A percentile compares a stretch with the other conserved stretches of the same genome.
Conservation (phyloP, 2,888 invertebrate species). For the Rhamphomyia laevipes region DNA sequence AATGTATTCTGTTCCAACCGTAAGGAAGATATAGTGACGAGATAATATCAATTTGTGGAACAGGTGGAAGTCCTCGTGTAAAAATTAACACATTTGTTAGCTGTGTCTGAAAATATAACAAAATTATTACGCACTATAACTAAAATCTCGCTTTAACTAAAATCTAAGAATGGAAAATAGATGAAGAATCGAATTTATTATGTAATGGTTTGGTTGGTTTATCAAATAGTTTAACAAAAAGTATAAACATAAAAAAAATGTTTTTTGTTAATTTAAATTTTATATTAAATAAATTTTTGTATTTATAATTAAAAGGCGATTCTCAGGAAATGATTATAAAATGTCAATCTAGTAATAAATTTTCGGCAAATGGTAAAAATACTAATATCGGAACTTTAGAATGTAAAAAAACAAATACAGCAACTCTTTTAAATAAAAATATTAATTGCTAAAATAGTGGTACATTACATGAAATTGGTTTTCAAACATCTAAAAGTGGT, state of each 20-base stretch:
- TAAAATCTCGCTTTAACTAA: no score
- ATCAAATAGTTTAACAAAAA: not conserved
- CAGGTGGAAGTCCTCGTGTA: no score
- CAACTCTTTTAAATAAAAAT: not conserved
- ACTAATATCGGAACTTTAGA: not conserved
- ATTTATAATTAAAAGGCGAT: not conserved
- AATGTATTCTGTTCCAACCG: no score
- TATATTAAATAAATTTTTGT: not conserved
- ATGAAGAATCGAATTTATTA: not conserved
- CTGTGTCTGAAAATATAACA: no score
- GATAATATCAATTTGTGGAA: no score
- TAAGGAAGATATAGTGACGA: no score
- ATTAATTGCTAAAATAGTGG: constrained; percentile 6
- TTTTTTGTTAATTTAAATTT: not conserved
- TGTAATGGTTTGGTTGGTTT: constrained; percentile 4
- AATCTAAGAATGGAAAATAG: not conserved
- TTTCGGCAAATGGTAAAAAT: not conserved
- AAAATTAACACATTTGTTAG: no score
- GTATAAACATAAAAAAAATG: not conserved
- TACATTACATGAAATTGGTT: constrained; percentile 10
- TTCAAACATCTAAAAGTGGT: not conserved
- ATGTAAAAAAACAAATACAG: not conserved
- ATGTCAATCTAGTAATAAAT: not conserved
- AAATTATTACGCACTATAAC: no score
- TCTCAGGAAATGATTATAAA: not conserved